Conservation (phyloP, 2,797 vertebrate genomes). For the Setipinna tenuifilis region DNA sequence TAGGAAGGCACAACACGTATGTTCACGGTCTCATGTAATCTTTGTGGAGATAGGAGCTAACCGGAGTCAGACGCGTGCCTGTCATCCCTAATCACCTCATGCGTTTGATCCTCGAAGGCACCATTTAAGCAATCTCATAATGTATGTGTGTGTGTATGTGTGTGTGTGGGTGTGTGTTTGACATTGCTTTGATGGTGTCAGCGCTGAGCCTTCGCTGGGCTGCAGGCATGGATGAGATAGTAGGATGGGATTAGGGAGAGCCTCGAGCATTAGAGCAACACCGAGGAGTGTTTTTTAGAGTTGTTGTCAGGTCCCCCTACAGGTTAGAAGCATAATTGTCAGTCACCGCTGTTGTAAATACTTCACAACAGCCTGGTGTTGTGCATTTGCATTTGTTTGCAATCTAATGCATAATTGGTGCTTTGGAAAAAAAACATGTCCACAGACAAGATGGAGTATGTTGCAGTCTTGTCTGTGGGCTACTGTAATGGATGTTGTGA, state of each 20-base stretch:
- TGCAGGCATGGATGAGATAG: slow-evolving; percentile 12
- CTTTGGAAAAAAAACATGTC: not conserved
- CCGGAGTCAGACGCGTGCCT: not conserved
- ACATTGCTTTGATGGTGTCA: not conserved
- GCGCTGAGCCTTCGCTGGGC: not conserved
- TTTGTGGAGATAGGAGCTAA: not conserved
- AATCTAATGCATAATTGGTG: too few relatives aligned
- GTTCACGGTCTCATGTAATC: not conserved
- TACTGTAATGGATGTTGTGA: too few relatives aligned
- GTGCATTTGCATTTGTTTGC: too few relatives aligned
- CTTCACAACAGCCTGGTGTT: too few relatives aligned
- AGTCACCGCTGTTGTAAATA: too few relatives aligned
- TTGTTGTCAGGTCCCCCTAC: too few relatives aligned
- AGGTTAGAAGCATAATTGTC: too few relatives aligned
- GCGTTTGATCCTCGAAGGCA: slow-evolving; percentile 17
- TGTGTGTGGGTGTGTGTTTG: not conserved
- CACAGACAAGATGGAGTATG: too few relatives aligned
- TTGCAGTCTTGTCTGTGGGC: too few relatives aligned
- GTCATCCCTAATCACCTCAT: slow-evolving; percentile 15
- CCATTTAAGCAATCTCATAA: not conserved
- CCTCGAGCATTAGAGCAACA: not conserved
- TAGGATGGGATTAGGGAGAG: not conserved
- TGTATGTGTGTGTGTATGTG: not conserved
- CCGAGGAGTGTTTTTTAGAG: too few relatives aligned
- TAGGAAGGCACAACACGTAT: not conserved